A percentile compares a stretch with the other conserved stretches of the same genome.
These are phyloP conservation scores for Heptranchias perlo DNA, from an alignment of 2,113 vertebrate species.

Conservation along the genomic window DNA sequence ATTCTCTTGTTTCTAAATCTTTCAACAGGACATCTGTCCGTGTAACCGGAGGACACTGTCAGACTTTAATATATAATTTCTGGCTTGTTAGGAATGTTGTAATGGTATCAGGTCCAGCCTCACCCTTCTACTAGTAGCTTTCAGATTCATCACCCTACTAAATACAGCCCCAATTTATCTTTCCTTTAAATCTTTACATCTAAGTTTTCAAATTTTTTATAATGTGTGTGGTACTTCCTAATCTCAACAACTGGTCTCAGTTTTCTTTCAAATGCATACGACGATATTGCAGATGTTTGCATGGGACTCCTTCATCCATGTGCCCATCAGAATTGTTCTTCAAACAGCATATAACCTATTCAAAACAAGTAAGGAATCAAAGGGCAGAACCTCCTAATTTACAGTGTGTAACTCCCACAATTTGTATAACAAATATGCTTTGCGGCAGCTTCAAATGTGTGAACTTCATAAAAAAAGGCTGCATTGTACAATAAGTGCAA, in stretches of 20 bases:
- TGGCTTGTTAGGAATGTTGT: not conserved
- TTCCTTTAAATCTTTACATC: not conserved
- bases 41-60: not conserved
- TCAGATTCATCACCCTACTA: not conserved
- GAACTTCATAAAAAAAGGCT: not conserved
- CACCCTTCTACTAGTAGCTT: not conserved
- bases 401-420: not conserved
- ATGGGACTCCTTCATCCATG: not conserved
- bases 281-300: not conserved
- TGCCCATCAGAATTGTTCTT: not conserved
- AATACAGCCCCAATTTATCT: not conserved
- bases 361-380: not conserved
- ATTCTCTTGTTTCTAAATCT: not conserved
- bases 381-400: not conserved
- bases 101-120: not conserved
- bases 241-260: not conserved
- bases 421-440: not conserved
- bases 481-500: not conserved
- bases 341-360: not conserved
- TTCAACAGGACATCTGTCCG: not conserved
- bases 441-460: not conserved
- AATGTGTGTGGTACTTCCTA: not conserved
- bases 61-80: not conserved
- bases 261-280: not conserved
- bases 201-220: not conserved